These are phyloP conservation scores for Poeciliopsis prolifica DNA, from an alignment of 2,113 vertebrate genomes.

Conservation along the genomic window DNA sequence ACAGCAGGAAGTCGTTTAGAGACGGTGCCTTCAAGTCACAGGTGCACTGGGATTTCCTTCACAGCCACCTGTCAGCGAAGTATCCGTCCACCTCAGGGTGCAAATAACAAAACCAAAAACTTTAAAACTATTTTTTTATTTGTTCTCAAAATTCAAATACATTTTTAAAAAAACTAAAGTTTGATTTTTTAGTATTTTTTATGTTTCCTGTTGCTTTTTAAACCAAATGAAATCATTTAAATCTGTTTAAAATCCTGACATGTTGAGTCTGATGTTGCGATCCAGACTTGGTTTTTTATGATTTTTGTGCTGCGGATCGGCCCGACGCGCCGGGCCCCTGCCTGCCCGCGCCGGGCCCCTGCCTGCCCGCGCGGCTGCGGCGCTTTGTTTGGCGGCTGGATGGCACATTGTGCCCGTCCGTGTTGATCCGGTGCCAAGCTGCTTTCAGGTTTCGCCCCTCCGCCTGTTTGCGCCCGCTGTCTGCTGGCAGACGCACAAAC, in stretches of 20 bases:
- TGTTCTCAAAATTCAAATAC: too few relatives aligned
- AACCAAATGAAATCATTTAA: too few relatives aligned
- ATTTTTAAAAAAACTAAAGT: too few relatives aligned
- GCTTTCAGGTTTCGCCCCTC: slow-evolving; percentile 54
- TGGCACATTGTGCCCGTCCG: slow-evolving; percentile 64
- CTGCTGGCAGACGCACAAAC: slow-evolving; percentile 23
- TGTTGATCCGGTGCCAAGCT: slow-evolving; percentile 75
- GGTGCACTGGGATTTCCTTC: slow-evolving; percentile 57
- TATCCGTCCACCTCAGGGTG: slow-evolving; percentile 2
- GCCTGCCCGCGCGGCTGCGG: slow-evolving; percentile 27
- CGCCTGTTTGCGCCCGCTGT: slow-evolving; percentile 47
- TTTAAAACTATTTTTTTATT: too few relatives aligned
- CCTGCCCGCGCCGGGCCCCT: slow-evolving; percentile 20
- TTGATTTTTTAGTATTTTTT: too few relatives aligned
- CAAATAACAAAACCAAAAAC: too few relatives aligned
- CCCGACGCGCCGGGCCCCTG: background rate
- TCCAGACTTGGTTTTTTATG: background rate
- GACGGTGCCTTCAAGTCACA: slow-evolving; percentile 27
- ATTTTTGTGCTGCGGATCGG: slow-evolving; percentile 34
- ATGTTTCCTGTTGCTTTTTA: too few relatives aligned
- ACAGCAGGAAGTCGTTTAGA: slow-evolving; percentile 27
- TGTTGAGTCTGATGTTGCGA: too few relatives aligned
- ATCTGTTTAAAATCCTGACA: too few relatives aligned
- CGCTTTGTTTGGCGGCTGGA: slow-evolving; percentile 67
- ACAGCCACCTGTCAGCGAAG: slow-evolving; percentile 57